A percentile compares a stretch with the other conserved stretches of the same genome.
phyloP scores from a whole-genome alignment of 2,888 invertebrate species.

The Tricholauxania praeusta region DNA sequence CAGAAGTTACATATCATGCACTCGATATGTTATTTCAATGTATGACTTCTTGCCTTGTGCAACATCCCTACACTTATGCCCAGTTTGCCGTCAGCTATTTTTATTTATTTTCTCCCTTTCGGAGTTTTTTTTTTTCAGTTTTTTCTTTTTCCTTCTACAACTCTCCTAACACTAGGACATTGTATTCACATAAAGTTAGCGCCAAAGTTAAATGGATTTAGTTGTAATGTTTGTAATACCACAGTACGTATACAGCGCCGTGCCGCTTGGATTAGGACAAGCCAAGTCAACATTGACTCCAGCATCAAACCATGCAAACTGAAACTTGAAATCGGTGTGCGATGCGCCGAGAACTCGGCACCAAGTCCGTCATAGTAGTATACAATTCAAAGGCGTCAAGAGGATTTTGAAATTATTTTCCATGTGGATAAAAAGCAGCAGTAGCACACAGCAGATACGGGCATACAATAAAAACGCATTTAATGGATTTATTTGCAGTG shows the following conservation, averaged over 20 bases:
- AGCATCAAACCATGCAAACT: not conserved
- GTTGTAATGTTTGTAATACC: slow-evolving; percentile 25
- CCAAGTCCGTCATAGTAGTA: too few relatives aligned
- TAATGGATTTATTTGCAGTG: slow-evolving; percentile 32
- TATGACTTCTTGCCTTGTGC: not conserved
- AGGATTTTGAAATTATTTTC: slow-evolving; percentile 29
- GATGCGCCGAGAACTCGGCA: too few relatives aligned
- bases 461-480: slow-evolving; percentile 30
- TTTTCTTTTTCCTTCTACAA: not conserved
- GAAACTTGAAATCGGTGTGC: too few relatives aligned
- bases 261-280: not conserved
- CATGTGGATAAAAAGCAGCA: slow-evolving; percentile 26
- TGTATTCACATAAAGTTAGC: slow-evolving; percentile 13
- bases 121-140: too few relatives aligned
- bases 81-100: slow-evolving; percentile 3
- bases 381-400: slow-evolving; percentile 30
- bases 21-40: slow-evolving; percentile 28
- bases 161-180: too few relatives aligned
- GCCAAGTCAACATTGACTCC: not conserved
- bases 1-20: slow-evolving; percentile 27
- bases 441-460: not conserved
- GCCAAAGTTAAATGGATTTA: slow-evolving; percentile 35
- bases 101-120: not conserved
- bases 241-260: not conserved
- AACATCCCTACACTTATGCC: too few relatives aligned